Conservation (phyloP, 2,113 vertebrate genomes). For the Alaudala cheleensis region DNA sequence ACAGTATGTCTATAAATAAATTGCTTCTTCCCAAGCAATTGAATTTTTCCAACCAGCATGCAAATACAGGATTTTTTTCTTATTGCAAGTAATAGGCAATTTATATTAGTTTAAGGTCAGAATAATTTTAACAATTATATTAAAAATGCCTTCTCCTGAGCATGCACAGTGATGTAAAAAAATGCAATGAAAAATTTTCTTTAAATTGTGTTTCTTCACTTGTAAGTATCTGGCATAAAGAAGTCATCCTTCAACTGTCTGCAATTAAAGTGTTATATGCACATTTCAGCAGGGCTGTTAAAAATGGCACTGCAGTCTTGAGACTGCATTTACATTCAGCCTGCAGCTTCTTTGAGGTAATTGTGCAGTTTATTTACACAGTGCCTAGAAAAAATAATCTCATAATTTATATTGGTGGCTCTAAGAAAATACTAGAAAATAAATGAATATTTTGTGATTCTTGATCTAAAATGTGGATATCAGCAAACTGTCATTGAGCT, state of each 20-base stretch:
- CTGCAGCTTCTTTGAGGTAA: not conserved
- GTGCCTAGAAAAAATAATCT: not conserved
- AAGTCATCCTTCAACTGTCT: not conserved
- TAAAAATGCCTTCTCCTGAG: not conserved
- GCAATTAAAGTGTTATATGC: not conserved
- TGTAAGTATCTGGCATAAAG: not conserved
- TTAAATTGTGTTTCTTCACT: not conserved
- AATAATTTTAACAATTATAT: conserved; percentile 25
- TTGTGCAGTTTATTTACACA: not conserved
- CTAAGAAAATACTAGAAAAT: not conserved
- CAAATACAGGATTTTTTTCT: conserved; percentile 44
- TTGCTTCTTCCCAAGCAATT: conserved; percentile 63
- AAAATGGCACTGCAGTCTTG: not conserved
- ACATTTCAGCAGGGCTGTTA: not conserved
- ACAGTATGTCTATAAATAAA: conserved; percentile 70
- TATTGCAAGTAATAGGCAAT: conserved; percentile 8
- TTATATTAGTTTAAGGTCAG: conserved; percentile 36
- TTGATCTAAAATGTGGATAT: not conserved
- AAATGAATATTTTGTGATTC: not conserved
- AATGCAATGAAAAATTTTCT: not conserved
- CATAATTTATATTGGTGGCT: not conserved
- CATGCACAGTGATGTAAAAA: not conserved
- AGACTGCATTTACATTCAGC: not conserved
- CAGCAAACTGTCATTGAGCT: not conserved
- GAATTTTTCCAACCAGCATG: conserved; percentile 61